phyloP scores from a whole-genome alignment of 2,888 invertebrate species.

The Volucella bombylans region DNA sequence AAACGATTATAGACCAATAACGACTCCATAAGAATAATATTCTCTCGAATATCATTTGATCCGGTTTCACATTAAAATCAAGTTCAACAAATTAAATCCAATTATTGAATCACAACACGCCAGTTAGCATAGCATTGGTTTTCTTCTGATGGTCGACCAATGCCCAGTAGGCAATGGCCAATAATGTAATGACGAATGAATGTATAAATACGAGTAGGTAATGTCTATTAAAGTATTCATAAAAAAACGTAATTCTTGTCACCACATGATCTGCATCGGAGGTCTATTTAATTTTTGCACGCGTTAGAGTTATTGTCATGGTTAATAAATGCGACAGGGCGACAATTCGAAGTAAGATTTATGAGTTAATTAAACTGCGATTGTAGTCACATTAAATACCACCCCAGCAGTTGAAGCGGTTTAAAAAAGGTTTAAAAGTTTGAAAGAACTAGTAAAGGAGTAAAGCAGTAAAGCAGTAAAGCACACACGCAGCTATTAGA shows the following conservation, averaged over 20 bases:
- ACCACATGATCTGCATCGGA: slow-evolving; percentile 55
- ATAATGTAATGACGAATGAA: background rate
- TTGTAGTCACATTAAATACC: slow-evolving; percentile 60
- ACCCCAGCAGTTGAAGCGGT: slow-evolving; percentile 40
- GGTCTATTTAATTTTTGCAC: slow-evolving; percentile 59
- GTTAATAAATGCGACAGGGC: slow-evolving; percentile 63
- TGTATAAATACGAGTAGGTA: too few relatives aligned
- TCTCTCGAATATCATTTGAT: slow-evolving; percentile 31
- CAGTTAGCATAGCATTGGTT: slow-evolving; percentile 4
- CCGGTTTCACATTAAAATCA: slow-evolving; percentile 60
- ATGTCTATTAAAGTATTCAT: slow-evolving; percentile 18
- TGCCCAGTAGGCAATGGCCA: slow-evolving; percentile 3
- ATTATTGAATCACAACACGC: slow-evolving; percentile 66
- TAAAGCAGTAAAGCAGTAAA: slow-evolving; percentile 44
- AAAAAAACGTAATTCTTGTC: slow-evolving; percentile 48
- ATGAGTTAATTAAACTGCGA: slow-evolving; percentile 71
- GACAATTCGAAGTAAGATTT: slow-evolving; percentile 69
- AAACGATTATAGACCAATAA: slow-evolving; percentile 65
- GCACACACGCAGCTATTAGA: slow-evolving; percentile 39
- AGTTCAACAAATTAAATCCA: slow-evolving; percentile 70
- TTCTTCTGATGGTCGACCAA: too few relatives aligned
- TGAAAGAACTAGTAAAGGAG: slow-evolving; percentile 38
- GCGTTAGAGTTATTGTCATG: slow-evolving; percentile 67
- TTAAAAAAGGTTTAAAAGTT: too few relatives aligned
- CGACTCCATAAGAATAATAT: slow-evolving; percentile 27